phyloP scores from a whole-genome alignment of 2,113 vertebrate genomes.

The Miniopterus natalensis region DNA sequence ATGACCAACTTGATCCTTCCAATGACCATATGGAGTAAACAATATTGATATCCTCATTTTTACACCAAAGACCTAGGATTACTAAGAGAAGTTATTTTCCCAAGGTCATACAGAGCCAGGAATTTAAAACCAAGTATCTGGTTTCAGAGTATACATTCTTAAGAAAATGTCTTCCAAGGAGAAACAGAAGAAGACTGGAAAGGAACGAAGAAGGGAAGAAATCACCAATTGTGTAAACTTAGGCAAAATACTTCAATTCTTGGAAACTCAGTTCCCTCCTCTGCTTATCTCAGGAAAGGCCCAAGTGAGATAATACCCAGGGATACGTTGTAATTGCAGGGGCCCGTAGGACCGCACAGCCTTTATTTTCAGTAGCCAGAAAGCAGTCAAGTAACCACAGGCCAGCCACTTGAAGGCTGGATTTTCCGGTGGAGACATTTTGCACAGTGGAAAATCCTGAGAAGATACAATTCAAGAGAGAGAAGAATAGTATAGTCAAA shows the following conservation, averaged over 20 bases:
- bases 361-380: neutral
- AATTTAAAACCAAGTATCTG: neutral
- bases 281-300: neutral
- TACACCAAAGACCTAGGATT: neutral
- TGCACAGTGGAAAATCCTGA: neutral
- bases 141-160: neutral
- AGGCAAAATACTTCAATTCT: neutral
- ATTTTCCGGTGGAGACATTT: neutral
- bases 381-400: neutral
- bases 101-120: neutral
- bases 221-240: neutral
- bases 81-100: neutral
- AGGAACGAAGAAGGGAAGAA: neutral
- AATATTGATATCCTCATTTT: neutral
- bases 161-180: slow-evolving; percentile 19
- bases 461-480: neutral
- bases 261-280: neutral
- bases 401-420: neutral
- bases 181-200: neutral
- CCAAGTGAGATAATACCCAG: neutral
- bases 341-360: neutral
- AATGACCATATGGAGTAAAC: neutral
- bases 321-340: neutral
- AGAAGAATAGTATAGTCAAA: neutral
- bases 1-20: neutral